A percentile compares a stretch with the other conserved stretches of the same genome.
These are phyloP conservation scores for Nixonia krombeini DNA, from an alignment of 1,140 invertebrate species.

Conservation along the genomic window DNA sequence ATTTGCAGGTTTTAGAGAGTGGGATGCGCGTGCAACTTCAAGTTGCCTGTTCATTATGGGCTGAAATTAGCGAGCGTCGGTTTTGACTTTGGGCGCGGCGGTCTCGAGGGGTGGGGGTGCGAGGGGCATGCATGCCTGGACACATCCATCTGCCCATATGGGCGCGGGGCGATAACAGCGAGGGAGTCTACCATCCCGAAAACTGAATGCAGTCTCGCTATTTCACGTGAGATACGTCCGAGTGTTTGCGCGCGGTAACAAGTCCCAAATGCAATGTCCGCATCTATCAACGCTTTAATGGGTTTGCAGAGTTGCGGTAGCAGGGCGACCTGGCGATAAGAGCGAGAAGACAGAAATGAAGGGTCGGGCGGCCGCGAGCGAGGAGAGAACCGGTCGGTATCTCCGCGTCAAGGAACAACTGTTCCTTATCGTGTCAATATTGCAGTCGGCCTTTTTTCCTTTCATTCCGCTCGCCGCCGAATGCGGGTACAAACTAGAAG, in stretches of 20 bases:
- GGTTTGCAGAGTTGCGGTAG: constrained; percentile 18
- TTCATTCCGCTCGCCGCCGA: constrained; percentile 32
- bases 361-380: constrained; percentile 12
- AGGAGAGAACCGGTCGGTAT: not conserved
- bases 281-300: constrained; percentile 32
- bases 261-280: constrained; percentile 20
- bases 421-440: constrained; percentile 19
- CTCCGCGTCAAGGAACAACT: not conserved
- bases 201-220: constrained; percentile 16
- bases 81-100: constrained; percentile 28
- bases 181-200: constrained; percentile 14
- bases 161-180: constrained; percentile 7
- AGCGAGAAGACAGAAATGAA: constrained; percentile 7
- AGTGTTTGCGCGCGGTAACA: constrained; percentile 19
- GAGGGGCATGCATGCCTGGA: not conserved
- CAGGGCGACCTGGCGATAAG: constrained; percentile 15
- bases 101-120: too few relatives aligned
- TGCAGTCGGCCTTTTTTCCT: constrained; percentile 25
- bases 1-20: constrained; percentile 23
- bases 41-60: constrained; percentile 48
- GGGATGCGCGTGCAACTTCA: constrained; percentile 19
- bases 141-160: constrained; percentile 8
- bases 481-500: constrained; percentile 26
- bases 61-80: constrained; percentile 44
- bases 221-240: constrained; percentile 16